Percentiles rank a stretch among this genome's conserved stretches.
These are phyloP conservation scores for Cynoglossus semilaevis DNA, from an alignment of 2,113 vertebrate species.

Conservation along the genomic window DNA sequence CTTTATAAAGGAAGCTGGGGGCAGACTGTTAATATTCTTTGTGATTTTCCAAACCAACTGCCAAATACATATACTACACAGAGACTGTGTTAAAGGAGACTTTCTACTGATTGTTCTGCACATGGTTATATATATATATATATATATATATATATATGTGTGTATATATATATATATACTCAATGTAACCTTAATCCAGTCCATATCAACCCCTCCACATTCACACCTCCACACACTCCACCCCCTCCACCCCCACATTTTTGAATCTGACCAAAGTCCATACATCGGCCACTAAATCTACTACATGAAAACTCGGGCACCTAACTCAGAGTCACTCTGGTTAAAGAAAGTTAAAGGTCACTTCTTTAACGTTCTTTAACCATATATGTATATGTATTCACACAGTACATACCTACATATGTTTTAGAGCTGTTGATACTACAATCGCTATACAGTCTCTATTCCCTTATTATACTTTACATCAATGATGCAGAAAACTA, in stretches of 20 bases:
- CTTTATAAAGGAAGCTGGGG: conserved; percentile 45
- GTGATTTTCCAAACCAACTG: conserved; percentile 43
- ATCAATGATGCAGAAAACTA: too few relatives aligned
- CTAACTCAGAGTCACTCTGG: not conserved
- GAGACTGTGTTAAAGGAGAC: conserved; percentile 5
- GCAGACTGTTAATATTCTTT: conserved; percentile 32
- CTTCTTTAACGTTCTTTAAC: too few relatives aligned
- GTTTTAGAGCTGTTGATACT: too few relatives aligned
- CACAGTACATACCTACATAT: too few relatives aligned
- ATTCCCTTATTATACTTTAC: too few relatives aligned
- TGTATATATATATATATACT: too few relatives aligned
- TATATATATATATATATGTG: too few relatives aligned
- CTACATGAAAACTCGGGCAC: not conserved
- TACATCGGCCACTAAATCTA: not conserved
- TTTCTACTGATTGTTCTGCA: not conserved
- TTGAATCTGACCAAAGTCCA: conserved; percentile 2
- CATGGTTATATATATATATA: too few relatives aligned
- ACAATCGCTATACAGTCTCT: too few relatives aligned
- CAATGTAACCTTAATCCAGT: conserved; percentile 31
- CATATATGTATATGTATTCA: too few relatives aligned
- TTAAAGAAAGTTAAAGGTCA: conserved; percentile 9
- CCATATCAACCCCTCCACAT: too few relatives aligned
- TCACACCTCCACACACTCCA: not conserved
- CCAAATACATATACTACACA: not conserved
- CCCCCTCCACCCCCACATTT: conserved; percentile 12